Evolutionary conservation across 1,140 invertebrate genomes (phyloP).

Genomic region (Nephotettix cincticeps): DNA sequence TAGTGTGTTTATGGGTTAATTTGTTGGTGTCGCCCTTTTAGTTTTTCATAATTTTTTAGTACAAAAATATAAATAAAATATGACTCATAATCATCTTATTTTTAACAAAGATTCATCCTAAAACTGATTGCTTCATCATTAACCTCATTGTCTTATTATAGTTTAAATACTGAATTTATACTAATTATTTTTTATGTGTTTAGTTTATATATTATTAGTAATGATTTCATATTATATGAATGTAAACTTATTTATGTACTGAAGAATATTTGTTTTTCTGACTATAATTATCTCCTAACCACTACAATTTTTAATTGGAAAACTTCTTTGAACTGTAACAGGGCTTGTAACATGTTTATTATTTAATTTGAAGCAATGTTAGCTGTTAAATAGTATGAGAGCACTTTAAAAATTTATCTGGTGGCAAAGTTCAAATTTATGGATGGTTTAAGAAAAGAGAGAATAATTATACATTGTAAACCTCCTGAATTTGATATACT

Average conservation of each 20-base stretch:
- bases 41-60: not conserved
- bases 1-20: not conserved
- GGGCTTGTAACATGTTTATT: not conserved
- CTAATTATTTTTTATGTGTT: too few species aligned
- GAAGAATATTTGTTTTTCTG: not conserved
- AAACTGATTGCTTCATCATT: too few species aligned
- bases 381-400: not conserved
- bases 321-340: not conserved
- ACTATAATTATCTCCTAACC: not conserved
- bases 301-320: not conserved
- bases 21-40: not conserved
- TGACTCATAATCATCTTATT: too few species aligned
- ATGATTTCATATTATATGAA: too few species aligned
- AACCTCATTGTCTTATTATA: too few species aligned
- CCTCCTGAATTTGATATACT: constrained; percentile 1
- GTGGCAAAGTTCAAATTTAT: not conserved
- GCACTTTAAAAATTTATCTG: not conserved
- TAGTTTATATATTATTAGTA: too few species aligned
- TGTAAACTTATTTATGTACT: not conserved
- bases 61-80: not conserved
- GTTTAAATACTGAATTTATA: too few species aligned
- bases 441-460: not conserved
- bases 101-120: too few species aligned
- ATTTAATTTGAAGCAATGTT: not conserved
- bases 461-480: not conserved